Evolutionary conservation across 2,113 vertebrate genomes (phyloP).

Genomic region (Chaetorhynchus papuensis): DNA sequence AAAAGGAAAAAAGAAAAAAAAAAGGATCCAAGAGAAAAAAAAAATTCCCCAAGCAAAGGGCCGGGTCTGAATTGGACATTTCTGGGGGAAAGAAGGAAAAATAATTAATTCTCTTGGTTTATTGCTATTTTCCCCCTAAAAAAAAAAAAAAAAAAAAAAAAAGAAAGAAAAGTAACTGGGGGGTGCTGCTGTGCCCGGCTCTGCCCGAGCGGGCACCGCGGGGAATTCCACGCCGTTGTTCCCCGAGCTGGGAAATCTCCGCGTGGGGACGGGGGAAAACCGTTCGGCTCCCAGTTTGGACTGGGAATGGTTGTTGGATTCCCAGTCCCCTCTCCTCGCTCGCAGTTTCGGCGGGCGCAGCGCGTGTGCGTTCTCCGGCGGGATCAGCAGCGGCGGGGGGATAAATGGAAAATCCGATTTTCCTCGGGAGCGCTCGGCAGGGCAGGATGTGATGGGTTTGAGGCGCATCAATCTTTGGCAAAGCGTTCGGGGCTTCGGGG

Average conservation of each 20-base stretch:
- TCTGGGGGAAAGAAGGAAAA: neutral
- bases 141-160: too few relatives aligned
- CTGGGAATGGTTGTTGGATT: neutral
- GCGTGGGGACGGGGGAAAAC: neutral
- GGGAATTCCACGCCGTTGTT: neutral
- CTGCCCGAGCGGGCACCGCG: neutral
- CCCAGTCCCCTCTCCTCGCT: neutral
- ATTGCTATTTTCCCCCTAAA: neutral
- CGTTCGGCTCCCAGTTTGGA: neutral
- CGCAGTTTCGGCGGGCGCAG: neutral
- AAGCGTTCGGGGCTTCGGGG: neutral
- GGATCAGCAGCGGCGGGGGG: neutral
- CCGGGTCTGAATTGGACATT: neutral
- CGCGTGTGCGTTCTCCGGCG: neutral
- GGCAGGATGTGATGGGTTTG: neutral
- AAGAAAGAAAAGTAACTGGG: neutral
- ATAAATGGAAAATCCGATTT: neutral
- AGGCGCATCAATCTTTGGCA: neutral
- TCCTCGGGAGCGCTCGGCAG: neutral
- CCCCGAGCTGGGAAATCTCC: neutral
- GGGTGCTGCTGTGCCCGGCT: neutral
- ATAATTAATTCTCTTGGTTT: neutral
- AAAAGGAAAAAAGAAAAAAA: neutral
- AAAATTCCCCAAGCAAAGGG: neutral
- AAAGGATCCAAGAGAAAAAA: neutral